Base-by-base conservation (phyloP, 1,140 invertebrate species). In the Ericerus pela region DNA sequence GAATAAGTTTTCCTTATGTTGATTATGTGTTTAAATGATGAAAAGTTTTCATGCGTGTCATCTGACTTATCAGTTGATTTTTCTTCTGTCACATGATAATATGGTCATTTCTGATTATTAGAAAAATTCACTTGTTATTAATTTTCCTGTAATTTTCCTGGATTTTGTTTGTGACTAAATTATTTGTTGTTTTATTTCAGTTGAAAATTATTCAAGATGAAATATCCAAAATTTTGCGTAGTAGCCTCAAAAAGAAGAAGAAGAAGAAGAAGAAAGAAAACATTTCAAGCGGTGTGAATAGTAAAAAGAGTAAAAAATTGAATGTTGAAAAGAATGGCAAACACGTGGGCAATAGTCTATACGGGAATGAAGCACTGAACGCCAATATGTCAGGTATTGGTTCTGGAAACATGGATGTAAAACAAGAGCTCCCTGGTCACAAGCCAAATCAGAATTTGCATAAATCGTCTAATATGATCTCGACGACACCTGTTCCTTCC, bases 121-220 rank as follows among this genome's bases (percentile, higher is more conserved):
- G 18, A 43, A 43, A 11, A 14, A 8, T 43, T 33, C 30, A 18
- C 6, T 10, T 33, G n/a, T 33, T 33, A 33, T 6, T 43, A 43
- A 11, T 14, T 43, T 18, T 11, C 8, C 18, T 43, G 8, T 6
- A 43, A 43, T 14, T 43, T 14, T 43, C 8, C 6, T 43, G 38
- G 6, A 18, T 11, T 37, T 60, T 57, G 29, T 54, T 24, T 29
- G 12, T 55, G 14, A 4, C 26, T 55, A 24, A 41, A 28, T 55
- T 5, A 26, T 41, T 56, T 56, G 54, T 36, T 30, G 56, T 61
- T 62, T 61, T 59, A 59, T 69, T 69, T 3, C 60, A 82, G 76
- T 68, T 96, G 24, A 80, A 85, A 61, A 79, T 80, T 18, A 81
- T 96, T 70, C 91, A 96, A 72, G 91, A 96, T 67, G 88, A 93